A percentile compares a stretch with the other conserved stretches of the same genome.
Conservation (phyloP, 2,888 invertebrate species). For the Vannuccia rotundouncinata region DNA sequence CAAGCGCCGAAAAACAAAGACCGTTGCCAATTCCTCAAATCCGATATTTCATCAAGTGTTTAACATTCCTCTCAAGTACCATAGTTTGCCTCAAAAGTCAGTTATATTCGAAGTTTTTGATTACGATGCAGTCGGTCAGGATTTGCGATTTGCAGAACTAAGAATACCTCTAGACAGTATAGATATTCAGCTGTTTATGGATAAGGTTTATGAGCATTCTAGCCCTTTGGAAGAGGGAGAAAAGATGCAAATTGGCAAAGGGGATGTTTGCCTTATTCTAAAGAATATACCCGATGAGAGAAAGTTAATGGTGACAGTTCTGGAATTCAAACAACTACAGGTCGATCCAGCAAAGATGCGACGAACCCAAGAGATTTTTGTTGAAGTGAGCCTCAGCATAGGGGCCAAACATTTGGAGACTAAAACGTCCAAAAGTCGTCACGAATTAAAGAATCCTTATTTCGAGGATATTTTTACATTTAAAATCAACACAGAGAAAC, state of each 20-base stretch:
- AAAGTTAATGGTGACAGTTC: background rate
- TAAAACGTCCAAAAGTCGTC: background rate
- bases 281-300: background rate
- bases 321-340: background rate
- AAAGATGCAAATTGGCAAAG: background rate
- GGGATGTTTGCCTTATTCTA: background rate
- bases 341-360: background rate
- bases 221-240: background rate
- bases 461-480: background rate
- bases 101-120: background rate
- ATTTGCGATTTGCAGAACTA: background rate
- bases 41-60: background rate
- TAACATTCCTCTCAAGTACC: background rate
- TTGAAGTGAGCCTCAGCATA: background rate
- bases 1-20: background rate
- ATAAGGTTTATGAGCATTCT: background rate
- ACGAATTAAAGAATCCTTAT: background rate
- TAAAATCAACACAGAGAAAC: background rate
- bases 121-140: background rate
- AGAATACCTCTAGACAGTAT: background rate
- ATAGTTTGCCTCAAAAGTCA: background rate
- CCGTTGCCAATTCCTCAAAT: background rate
- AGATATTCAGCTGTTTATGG: background rate
- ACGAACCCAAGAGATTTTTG: background rate
- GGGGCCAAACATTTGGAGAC: background rate